Evolutionary conservation across 2,888 invertebrate genomes (phyloP).

Genomic region (Keiferia lycopersicella): DNA sequence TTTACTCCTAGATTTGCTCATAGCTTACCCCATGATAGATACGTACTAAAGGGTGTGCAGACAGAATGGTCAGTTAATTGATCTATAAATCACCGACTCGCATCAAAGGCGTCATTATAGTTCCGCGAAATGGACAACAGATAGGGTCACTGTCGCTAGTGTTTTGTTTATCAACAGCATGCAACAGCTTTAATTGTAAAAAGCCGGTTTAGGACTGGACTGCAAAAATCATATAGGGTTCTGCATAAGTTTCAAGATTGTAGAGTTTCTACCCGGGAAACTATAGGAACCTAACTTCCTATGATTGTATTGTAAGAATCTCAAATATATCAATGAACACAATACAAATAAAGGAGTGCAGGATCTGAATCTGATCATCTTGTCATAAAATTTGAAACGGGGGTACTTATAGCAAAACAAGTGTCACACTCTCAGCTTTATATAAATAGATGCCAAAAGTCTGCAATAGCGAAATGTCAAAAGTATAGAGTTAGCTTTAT

Average conservation of each 20-base stretch:
- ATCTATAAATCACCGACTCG: constrained; percentile 69
- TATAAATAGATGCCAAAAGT: no score
- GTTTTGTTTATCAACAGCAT: constrained; percentile 50
- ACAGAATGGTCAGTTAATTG: constrained; percentile 77
- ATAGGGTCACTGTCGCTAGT: constrained; percentile 60
- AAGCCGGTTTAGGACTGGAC: constrained; percentile 38
- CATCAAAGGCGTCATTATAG: constrained; percentile 46
- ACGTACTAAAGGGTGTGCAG: constrained; percentile 32
- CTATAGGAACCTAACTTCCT: no score
- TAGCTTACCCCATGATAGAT: background rate
- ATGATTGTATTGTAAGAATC: no score
- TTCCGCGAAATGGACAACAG: constrained; percentile 50
- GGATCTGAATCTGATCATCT: no score
- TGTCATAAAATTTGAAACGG: no score
- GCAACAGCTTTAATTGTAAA: constrained; percentile 40
- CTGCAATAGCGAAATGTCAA: no score
- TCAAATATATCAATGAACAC: no score
- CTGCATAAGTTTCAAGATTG: background rate
- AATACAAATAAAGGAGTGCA: no score
- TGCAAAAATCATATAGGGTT: background rate
- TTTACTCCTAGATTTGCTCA: background rate
- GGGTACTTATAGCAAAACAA: no score
- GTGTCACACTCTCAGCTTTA: no score
- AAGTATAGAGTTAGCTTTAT: no score
- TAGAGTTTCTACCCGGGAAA: no score